Evolutionary conservation across 2,113 vertebrate genomes (phyloP).

Genomic region (Seriola rivoliana): DNA sequence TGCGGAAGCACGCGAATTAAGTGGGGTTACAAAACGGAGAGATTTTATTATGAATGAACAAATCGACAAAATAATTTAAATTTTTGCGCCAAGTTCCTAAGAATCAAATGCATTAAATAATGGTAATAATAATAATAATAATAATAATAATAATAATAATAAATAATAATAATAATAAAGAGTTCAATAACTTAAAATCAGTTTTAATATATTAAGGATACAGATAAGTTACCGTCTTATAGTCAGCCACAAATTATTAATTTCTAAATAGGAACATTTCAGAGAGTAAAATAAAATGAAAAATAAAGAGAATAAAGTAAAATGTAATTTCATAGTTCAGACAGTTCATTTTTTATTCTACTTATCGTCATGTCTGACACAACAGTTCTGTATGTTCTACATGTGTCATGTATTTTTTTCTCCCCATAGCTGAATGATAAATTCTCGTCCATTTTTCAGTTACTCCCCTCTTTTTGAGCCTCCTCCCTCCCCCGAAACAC

Average conservation of each 20-base stretch:
- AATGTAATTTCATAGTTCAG: neutral
- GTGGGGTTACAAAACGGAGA: too few relatives aligned
- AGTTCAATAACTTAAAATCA: neutral
- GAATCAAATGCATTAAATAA: neutral
- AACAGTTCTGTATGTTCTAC: neutral
- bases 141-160: conserved; percentile 18
- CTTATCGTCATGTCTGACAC: neutral
- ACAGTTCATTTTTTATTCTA: neutral
- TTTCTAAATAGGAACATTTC: neutral
- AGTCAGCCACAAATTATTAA: neutral
- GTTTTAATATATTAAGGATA: neutral
- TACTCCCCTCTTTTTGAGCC: conserved; percentile 25
- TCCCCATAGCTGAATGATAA: conserved; percentile 48
- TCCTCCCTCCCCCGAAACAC: conserved; percentile 15
- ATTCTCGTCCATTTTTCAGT: conserved; percentile 27
- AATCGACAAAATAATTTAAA: neutral
- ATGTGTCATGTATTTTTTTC: conserved; percentile 30
- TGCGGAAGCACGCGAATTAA: neutral
- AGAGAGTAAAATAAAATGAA: neutral
- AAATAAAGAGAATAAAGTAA: neutral
- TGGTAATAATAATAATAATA: conserved; percentile 14
- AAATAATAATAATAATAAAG: too few relatives aligned
- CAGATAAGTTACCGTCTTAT: neutral
- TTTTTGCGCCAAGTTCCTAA: neutral
- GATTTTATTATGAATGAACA: neutral